phyloP scores from a whole-genome alignment of 2,888 invertebrate species.

The Lasiommata megera region DNA sequence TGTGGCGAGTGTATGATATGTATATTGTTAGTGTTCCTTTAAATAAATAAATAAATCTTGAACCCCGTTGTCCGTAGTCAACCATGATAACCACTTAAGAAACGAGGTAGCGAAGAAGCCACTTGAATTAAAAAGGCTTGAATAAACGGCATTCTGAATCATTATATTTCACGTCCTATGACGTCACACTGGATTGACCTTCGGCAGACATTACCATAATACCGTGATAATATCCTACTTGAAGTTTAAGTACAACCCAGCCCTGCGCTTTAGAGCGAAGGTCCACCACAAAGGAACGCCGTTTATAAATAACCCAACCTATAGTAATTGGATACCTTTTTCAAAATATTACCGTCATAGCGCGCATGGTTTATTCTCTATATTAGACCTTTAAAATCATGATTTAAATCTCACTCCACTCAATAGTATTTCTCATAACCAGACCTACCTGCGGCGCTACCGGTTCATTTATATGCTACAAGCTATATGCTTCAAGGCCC shows the following conservation, averaged over 20 bases:
- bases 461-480: too few relatives aligned
- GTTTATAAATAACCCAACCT: slow-evolving; percentile 51
- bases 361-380: neutral
- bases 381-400: neutral
- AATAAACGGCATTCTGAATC: neutral
- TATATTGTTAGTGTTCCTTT: too few relatives aligned
- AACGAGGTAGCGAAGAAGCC: too few relatives aligned
- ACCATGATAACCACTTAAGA: too few relatives aligned
- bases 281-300: slow-evolving; percentile 59
- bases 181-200: slow-evolving; percentile 50
- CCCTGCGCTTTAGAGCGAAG: slow-evolving; percentile 66
- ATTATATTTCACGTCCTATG: slow-evolving; percentile 31
- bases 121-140: neutral
- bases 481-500: too few relatives aligned
- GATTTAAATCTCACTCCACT: too few relatives aligned
- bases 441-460: too few relatives aligned
- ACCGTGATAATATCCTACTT: slow-evolving; percentile 69
- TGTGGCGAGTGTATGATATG: too few relatives aligned
- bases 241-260: slow-evolving; percentile 54
- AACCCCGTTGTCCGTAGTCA: too few relatives aligned
- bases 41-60: too few relatives aligned
- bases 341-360: slow-evolving; percentile 26
- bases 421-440: too few relatives aligned
- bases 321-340: slow-evolving; percentile 45
- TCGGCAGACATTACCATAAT: slow-evolving; percentile 73